A percentile compares a stretch with the other conserved stretches of the same genome.
Conservation (phyloP, 2,797 vertebrate species). For the Sternarchorhynchus goeldii region DNA sequence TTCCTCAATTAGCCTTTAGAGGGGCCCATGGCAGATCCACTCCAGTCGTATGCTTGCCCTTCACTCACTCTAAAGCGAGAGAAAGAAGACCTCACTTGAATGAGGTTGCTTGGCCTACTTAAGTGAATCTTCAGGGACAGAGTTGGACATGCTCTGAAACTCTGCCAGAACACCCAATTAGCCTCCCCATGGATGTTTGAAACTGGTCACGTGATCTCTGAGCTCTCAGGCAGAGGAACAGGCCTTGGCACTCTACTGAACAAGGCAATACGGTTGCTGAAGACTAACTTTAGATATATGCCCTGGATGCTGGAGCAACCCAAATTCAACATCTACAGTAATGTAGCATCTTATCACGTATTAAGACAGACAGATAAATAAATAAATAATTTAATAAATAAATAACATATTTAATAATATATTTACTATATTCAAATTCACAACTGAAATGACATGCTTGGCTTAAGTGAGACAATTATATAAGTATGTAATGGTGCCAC, state of each 20-base stretch:
- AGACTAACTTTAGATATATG: not conserved
- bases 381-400: no score
- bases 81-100: constrained; percentile 27
- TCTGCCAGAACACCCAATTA: constrained; percentile 43
- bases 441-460: constrained; percentile 62
- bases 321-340: not conserved
- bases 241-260: constrained; percentile 6
- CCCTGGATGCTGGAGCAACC: not conserved
- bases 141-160: constrained; percentile 22
- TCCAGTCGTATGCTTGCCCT: constrained; percentile 37
- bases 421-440: constrained; percentile 9
- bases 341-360: not conserved
- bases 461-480: constrained; percentile 61
- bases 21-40: constrained; percentile 25
- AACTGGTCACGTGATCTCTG: constrained; percentile 20
- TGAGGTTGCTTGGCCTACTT: constrained; percentile 35
- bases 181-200: constrained; percentile 17
- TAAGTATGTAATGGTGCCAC: constrained; percentile 58
- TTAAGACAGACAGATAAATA: no score
- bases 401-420: no score
- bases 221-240: constrained; percentile 16
- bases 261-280: not conserved
- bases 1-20: constrained; percentile 34
- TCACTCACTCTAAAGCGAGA: constrained; percentile 18
- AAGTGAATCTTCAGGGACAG: constrained; percentile 31